A percentile compares a stretch with the other conserved stretches of the same genome.
phyloP scores from a whole-genome alignment of 2,888 invertebrate genomes.

The Calameuta pallipes region DNA sequence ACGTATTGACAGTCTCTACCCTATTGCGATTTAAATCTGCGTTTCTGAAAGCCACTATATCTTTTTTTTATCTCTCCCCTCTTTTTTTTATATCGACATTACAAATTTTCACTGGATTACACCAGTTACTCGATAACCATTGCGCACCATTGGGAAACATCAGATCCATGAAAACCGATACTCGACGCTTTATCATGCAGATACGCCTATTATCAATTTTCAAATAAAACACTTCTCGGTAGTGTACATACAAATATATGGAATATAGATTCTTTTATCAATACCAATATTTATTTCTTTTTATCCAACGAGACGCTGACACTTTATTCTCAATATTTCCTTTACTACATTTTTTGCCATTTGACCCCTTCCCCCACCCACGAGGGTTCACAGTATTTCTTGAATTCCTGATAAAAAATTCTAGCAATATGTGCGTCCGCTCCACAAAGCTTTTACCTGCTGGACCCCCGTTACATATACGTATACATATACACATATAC shows the following conservation, averaged over 20 bases:
- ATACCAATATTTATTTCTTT: neutral
- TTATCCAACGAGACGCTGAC: neutral
- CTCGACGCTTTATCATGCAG: neutral
- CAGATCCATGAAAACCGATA: neutral
- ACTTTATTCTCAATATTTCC: neutral
- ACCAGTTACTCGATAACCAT: neutral
- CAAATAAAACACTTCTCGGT: too few relatives aligned
- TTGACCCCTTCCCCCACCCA: neutral
- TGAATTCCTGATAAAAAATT: neutral
- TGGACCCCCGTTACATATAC: neutral
- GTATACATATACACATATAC: too few relatives aligned
- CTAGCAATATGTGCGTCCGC: neutral
- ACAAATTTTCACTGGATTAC: neutral
- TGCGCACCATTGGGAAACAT: neutral
- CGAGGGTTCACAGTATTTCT: neutral
- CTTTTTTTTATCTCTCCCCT: neutral
- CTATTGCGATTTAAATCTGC: neutral
- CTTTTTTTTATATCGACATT: neutral
- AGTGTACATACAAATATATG: neutral
- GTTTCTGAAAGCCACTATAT: neutral
- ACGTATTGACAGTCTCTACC: neutral
- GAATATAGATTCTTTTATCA: neutral
- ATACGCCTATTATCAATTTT: neutral
- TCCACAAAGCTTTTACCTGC: neutral
- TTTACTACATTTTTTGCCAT: neutral